phyloP scores from a whole-genome alignment of 2,888 invertebrate genomes.

The Clusia tigrina region DNA sequence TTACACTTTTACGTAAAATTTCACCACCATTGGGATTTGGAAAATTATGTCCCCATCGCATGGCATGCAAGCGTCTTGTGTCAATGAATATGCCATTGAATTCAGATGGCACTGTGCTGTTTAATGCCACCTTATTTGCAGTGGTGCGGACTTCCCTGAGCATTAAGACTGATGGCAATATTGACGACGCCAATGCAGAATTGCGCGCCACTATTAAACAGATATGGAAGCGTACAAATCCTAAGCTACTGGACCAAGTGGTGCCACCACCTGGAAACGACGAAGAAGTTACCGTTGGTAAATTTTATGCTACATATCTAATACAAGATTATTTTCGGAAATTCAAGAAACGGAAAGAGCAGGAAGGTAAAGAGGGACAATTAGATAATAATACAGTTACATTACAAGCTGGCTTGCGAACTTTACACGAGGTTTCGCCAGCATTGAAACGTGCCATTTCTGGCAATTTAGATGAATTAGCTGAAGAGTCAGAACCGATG shows the following conservation, averaged over 20 bases:
- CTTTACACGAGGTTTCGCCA: slow-evolving; percentile 97
- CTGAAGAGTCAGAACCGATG: slow-evolving; percentile 95
- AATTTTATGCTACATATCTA: slow-evolving; percentile 99
- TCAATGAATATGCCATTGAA: slow-evolving; percentile 99
- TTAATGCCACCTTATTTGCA: slow-evolving; percentile 99
- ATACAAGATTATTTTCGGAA: slow-evolving; percentile 99
- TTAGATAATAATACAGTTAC: slow-evolving; percentile 87
- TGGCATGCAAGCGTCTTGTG: slow-evolving; percentile 97
- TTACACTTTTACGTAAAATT: slow-evolving; percentile 95
- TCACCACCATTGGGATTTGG: slow-evolving; percentile 99
- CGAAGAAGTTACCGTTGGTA: slow-evolving; percentile 99
- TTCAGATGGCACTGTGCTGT: slow-evolving; percentile 97
- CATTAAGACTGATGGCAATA: slow-evolving; percentile 96
- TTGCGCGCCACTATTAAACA: slow-evolving; percentile 93
- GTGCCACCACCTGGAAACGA: slow-evolving; percentile 99
- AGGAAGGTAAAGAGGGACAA: slow-evolving; percentile 81
- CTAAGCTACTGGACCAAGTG: slow-evolving; percentile 95
- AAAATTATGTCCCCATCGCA: slow-evolving; percentile 97
- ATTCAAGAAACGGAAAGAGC: slow-evolving; percentile 96
- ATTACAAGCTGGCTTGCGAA: slow-evolving; percentile 93
- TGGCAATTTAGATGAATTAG: slow-evolving; percentile 93
- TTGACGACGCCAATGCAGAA: slow-evolving; percentile 94
- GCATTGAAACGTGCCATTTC: slow-evolving; percentile 99
- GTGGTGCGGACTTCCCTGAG: slow-evolving; percentile 95
- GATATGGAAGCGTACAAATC: slow-evolving; percentile 97